Evolutionary conservation across 1,140 invertebrate genomes (phyloP).

Genomic region (Hormaphis cornu): DNA sequence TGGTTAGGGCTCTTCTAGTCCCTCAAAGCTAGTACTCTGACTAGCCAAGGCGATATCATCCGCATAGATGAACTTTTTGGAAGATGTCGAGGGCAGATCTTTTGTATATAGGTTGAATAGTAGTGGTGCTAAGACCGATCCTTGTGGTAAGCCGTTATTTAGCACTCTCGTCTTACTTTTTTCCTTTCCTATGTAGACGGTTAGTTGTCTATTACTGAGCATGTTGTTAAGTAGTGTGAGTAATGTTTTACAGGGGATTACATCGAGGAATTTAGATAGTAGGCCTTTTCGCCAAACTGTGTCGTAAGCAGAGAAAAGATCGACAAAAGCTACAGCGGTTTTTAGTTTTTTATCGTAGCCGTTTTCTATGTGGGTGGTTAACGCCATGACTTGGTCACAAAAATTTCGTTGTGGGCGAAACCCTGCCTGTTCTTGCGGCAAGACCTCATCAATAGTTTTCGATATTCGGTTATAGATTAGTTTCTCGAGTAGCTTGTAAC

Average conservation of each 20-base stretch:
- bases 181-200: neutral
- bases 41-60: too few relatives aligned
- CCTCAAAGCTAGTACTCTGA: too few relatives aligned
- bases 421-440: conserved; percentile 27
- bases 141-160: too few relatives aligned
- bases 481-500: conserved; percentile 31
- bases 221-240: conserved; percentile 5
- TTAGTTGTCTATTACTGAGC: neutral
- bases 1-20: too few relatives aligned
- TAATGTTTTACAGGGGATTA: neutral
- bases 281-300: too few relatives aligned
- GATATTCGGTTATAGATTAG: conserved; percentile 29
- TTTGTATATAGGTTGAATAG: too few relatives aligned
- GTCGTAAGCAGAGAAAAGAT: too few relatives aligned
- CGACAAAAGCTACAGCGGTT: neutral
- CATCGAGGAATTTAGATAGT: conserved; percentile 9
- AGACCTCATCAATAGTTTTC: neutral
- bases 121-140: too few relatives aligned
- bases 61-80: too few relatives aligned
- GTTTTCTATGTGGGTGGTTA: conserved; percentile 32
- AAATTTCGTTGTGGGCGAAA: conserved; percentile 13
- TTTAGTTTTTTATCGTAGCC: conserved; percentile 26
- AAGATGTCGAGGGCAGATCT: too few relatives aligned
- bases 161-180: neutral
- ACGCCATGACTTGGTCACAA: conserved; percentile 28